Percentiles rank a stretch among this genome's conserved stretches.
Evolutionary conservation across 1,140 invertebrate genomes (phyloP).

Genomic region (Dendrolimus punctatus): DNA sequence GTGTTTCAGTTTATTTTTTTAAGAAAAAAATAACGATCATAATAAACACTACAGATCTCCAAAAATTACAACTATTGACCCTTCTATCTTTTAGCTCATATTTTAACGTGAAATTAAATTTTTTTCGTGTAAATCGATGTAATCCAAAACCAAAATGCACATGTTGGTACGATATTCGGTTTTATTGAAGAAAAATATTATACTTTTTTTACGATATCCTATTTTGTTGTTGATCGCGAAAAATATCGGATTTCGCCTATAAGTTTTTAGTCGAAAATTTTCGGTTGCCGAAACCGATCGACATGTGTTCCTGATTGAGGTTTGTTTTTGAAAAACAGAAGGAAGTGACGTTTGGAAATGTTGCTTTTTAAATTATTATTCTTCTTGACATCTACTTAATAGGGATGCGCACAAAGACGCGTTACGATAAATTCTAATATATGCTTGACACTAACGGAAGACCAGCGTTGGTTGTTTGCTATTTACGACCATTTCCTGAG

Average conservation of each 20-base stretch:
- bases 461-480: too few relatives aligned
- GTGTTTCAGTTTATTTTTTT: too few relatives aligned
- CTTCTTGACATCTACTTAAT: conserved; percentile 32
- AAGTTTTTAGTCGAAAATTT: conserved; percentile 27
- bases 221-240: conserved; percentile 40
- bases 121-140: conserved; percentile 14
- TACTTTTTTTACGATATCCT: conserved; percentile 60
- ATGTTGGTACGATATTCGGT: conserved; percentile 40
- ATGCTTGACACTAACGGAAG: too few relatives aligned
- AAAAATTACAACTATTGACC: too few relatives aligned
- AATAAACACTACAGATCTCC: too few relatives aligned
- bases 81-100: too few relatives aligned
- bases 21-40: too few relatives aligned
- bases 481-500: too few relatives aligned
- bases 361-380: conserved; percentile 54
- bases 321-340: conserved; percentile 22
- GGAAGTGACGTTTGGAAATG: conserved; percentile 27
- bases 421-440: conserved; percentile 14
- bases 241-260: conserved; percentile 59
- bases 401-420: conserved; percentile 25
- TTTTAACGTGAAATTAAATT: too few relatives aligned
- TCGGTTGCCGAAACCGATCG: conserved; percentile 32
- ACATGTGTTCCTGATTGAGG: conserved; percentile 54
- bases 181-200: conserved; percentile 25
- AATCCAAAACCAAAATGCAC: conserved; percentile 56